Percentiles rank a stretch among this genome's conserved stretches.
Evolutionary conservation across 2,888 invertebrate species (phyloP).

Genomic region (Rotaria sp.): DNA sequence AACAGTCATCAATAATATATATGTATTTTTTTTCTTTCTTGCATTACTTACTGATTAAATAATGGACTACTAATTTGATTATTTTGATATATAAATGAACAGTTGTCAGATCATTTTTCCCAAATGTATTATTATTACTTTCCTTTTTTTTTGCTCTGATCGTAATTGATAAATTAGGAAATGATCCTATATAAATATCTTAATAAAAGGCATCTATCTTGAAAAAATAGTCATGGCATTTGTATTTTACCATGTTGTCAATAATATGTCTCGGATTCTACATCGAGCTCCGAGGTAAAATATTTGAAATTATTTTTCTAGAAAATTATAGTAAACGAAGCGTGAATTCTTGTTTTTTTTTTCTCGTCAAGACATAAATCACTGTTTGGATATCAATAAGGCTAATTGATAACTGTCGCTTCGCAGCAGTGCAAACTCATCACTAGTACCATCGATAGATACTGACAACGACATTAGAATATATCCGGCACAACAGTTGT

Average conservation of each 20-base stretch:
- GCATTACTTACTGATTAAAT: neutral
- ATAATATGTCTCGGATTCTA: neutral
- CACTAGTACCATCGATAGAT: neutral
- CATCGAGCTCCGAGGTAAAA: neutral
- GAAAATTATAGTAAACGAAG: no score
- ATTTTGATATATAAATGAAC: neutral
- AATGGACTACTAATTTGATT: neutral
- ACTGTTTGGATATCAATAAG: neutral
- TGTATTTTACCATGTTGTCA: neutral
- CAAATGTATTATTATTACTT: neutral
- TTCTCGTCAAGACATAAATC: neutral
- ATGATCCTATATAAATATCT: neutral
- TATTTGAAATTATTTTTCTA: neutral
- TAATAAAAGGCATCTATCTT: neutral
- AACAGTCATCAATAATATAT: neutral
- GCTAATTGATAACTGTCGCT: neutral
- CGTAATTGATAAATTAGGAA: neutral
- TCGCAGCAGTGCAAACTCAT: neutral
- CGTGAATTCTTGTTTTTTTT: neutral
- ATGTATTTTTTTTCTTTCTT: neutral
- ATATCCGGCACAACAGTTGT: neutral
- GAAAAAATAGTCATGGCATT: neutral
- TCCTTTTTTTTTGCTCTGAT: neutral
- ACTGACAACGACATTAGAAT: neutral
- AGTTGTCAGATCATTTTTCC: neutral